Evolutionary conservation across 2,888 invertebrate genomes (phyloP).

Genomic region (Sminthurides aquaticus): DNA sequence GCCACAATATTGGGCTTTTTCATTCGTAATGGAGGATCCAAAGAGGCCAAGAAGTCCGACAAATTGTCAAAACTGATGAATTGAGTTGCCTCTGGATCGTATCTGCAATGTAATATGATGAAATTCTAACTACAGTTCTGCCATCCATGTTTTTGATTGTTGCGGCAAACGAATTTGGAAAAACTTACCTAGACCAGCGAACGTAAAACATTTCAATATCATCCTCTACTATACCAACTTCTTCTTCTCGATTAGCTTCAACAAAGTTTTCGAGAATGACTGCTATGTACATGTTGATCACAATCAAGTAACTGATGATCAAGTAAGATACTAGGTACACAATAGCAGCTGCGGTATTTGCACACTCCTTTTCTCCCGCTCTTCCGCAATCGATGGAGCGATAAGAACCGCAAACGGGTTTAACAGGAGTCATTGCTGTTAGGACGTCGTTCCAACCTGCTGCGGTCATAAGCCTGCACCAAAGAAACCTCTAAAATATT

Average conservation of each 20-base stretch:
- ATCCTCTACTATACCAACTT: slow-evolving; percentile 92
- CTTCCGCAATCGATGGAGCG: slow-evolving; percentile 37
- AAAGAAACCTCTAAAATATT: too few relatives aligned
- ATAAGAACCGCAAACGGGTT: slow-evolving; percentile 36
- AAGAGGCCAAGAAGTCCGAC: slow-evolving; percentile 87
- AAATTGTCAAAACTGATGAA: slow-evolving; percentile 88
- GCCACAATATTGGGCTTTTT: slow-evolving; percentile 93
- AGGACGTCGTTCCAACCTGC: slow-evolving; percentile 96
- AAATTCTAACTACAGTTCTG: too few relatives aligned
- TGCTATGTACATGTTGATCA: slow-evolving; percentile 97
- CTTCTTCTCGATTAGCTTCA: slow-evolving; percentile 93
- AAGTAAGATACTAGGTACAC: slow-evolving; percentile 91
- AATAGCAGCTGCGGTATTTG: slow-evolving; percentile 54
- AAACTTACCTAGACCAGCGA: slow-evolving; percentile 67
- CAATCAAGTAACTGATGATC: slow-evolving; percentile 92
- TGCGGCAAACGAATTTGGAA: too few relatives aligned
- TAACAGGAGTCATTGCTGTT: slow-evolving; percentile 66
- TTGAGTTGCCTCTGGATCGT: slow-evolving; percentile 92
- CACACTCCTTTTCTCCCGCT: slow-evolving; percentile 3
- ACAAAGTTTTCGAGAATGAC: slow-evolving; percentile 95
- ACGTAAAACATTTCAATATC: slow-evolving; percentile 97
- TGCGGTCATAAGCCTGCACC: slow-evolving; percentile 76
- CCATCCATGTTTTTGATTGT: too few relatives aligned
- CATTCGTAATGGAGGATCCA: slow-evolving; percentile 88
- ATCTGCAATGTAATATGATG: slow-evolving; percentile 56